These are phyloP conservation scores for Sylvietta virens DNA, from an alignment of 2,113 vertebrate species.

Conservation along the genomic window DNA sequence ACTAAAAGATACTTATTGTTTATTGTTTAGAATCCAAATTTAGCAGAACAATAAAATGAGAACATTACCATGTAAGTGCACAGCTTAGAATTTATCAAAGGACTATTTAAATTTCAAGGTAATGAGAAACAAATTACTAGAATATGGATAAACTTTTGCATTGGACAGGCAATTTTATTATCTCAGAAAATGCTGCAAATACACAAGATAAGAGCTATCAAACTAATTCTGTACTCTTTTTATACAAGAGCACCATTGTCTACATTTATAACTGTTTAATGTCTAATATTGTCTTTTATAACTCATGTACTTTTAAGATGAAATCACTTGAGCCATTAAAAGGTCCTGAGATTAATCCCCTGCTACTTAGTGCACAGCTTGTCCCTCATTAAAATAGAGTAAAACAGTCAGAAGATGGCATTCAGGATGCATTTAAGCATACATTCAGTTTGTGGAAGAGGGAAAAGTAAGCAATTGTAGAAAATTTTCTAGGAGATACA, in stretches of 20 bases:
- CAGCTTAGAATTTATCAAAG: background rate
- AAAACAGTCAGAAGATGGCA: background rate
- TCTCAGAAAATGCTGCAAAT: background rate
- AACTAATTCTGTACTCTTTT: background rate
- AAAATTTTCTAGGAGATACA: background rate
- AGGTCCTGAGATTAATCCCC: background rate
- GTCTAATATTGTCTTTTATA: background rate
- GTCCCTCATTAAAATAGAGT: background rate
- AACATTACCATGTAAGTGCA: background rate
- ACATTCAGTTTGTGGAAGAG: background rate
- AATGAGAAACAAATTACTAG: background rate
- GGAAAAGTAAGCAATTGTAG: background rate
- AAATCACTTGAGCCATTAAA: constrained; percentile 2
- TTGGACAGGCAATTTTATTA: background rate
- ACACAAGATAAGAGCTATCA: background rate
- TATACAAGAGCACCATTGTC: background rate
- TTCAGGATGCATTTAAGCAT: background rate
- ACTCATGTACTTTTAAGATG: background rate
- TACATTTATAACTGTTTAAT: background rate
- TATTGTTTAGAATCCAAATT: background rate
- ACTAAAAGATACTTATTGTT: background rate
- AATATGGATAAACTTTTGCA: background rate
- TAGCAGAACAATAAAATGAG: background rate
- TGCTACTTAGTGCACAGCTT: background rate
- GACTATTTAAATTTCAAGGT: background rate